phyloP scores from a whole-genome alignment of 1,140 invertebrate species.

The Grapholita molesta region DNA sequence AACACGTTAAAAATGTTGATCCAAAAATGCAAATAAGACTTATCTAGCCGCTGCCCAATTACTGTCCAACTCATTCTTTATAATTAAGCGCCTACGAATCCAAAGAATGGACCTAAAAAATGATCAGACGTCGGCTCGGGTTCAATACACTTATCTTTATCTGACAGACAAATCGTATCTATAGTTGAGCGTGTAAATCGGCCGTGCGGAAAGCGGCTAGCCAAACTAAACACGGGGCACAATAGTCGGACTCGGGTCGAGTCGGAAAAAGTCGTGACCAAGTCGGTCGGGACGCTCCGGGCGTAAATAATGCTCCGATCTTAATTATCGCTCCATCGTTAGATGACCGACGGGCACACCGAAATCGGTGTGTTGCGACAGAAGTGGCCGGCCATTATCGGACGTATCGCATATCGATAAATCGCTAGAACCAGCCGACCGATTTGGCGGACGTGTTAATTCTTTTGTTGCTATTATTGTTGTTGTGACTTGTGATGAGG shows the following conservation, averaged over 20 bases:
- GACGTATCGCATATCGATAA: constrained; percentile 61
- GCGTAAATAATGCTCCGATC: constrained; percentile 75
- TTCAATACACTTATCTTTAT: constrained; percentile 18
- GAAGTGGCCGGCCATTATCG: constrained; percentile 50
- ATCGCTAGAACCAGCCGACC: constrained; percentile 66
- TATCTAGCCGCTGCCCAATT: background rate
- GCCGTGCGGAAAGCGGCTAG: constrained; percentile 31
- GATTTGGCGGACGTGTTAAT: constrained; percentile 71
- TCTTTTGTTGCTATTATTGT: constrained; percentile 71
- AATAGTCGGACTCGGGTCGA: constrained; percentile 63
- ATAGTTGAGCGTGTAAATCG: constrained; percentile 33
- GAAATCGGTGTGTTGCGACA: constrained; percentile 68
- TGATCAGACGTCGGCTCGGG: background rate
- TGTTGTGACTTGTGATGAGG: constrained; percentile 43
- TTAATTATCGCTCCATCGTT: constrained; percentile 75
- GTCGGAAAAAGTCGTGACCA: constrained; percentile 74
- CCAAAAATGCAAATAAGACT: background rate
- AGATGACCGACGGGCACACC: constrained; percentile 68
- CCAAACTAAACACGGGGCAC: constrained; percentile 57
- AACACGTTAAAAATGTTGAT: background rate
- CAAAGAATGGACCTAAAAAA: background rate
- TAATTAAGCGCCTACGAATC: constrained; percentile 13
- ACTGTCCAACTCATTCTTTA: constrained; percentile 1
- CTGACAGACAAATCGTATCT: constrained; percentile 16
- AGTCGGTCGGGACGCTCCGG: constrained; percentile 61